phyloP scores from a whole-genome alignment of 2,113 vertebrate species.

The Macrotus californicus region DNA sequence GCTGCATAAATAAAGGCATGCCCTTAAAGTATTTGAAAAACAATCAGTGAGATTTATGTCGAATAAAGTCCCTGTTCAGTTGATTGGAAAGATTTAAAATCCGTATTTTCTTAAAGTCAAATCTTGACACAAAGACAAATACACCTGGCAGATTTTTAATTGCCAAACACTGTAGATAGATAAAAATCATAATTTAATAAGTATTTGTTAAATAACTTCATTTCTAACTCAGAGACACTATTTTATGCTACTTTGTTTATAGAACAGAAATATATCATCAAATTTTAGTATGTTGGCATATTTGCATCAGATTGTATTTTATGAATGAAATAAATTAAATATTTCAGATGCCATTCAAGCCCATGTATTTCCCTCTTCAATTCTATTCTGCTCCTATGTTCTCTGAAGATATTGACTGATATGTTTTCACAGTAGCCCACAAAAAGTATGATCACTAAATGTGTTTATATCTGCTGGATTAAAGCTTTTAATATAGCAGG shows the following conservation, averaged over 20 bases:
- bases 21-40: conserved; percentile 18
- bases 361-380: neutral
- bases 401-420: neutral
- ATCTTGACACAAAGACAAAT: neutral
- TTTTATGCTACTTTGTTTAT: neutral
- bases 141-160: neutral
- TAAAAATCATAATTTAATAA: neutral
- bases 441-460: neutral
- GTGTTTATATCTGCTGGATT: neutral
- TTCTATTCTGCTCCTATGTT: neutral
- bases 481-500: neutral
- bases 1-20: neutral
- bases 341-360: neutral
- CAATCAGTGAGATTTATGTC: neutral
- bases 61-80: neutral
- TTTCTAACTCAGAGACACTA: neutral
- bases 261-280: neutral
- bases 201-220: neutral
- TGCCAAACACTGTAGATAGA: neutral
- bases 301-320: neutral
- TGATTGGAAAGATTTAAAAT: neutral
- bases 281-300: neutral
- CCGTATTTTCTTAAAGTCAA: neutral
- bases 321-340: neutral
- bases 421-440: neutral